Conservation (phyloP, 2,888 invertebrate genomes). For the Julus scanicus region DNA sequence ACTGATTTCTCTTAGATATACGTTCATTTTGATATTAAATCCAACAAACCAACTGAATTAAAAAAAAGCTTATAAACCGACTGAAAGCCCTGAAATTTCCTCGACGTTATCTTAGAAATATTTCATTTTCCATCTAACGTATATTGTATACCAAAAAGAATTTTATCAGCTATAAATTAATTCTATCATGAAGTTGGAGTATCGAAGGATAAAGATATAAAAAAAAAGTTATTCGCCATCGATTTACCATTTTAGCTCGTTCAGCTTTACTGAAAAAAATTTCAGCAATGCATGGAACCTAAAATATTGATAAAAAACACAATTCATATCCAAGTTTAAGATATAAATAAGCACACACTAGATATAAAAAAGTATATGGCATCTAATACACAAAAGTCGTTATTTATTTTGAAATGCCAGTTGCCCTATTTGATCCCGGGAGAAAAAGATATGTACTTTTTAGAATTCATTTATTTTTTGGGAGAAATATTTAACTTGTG, state of each 20-base stretch:
- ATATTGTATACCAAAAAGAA: neutral
- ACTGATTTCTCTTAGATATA: neutral
- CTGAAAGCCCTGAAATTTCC: neutral
- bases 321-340: neutral
- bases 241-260: neutral
- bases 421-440: too few relatives aligned
- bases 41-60: neutral
- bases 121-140: neutral
- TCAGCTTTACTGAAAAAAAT: neutral
- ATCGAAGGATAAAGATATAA: neutral
- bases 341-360: conserved; percentile 9
- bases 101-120: neutral
- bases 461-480: too few relatives aligned
- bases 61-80: neutral
- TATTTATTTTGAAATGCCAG: too few relatives aligned
- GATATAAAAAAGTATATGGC: neutral
- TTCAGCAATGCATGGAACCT: neutral
- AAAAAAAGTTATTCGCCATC: neutral
- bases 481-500: too few relatives aligned
- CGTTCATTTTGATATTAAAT: neutral
- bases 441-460: too few relatives aligned
- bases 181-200: neutral
- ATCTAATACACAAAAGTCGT: neutral
- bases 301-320: neutral
- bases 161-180: conserved; percentile 4